phyloP scores from a whole-genome alignment of 2,797 vertebrate genomes.

The Enteromius radiatus region DNA sequence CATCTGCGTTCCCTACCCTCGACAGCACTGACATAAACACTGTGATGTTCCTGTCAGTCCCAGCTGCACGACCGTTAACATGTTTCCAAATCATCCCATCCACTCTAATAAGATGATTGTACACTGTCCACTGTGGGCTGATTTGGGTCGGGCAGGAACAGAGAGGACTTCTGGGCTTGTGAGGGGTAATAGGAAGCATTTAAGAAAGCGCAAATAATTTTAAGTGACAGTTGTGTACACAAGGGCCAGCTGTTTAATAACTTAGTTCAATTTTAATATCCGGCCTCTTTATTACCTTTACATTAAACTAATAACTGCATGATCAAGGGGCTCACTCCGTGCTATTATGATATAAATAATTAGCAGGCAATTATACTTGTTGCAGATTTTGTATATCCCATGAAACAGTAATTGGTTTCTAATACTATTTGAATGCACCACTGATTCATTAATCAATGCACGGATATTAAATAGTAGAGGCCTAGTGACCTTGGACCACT shows the following conservation, averaged over 20 bases:
- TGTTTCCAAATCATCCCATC: constrained; percentile 62
- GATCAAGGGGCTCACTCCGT: constrained; percentile 38
- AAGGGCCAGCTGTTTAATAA: constrained; percentile 40
- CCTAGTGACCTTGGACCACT: no score
- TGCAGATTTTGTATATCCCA: constrained; percentile 24
- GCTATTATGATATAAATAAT: constrained; percentile 47
- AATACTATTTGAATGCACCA: constrained; percentile 17
- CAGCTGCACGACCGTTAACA: constrained; percentile 52
- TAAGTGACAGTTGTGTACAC: constrained; percentile 40
- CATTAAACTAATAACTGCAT: constrained; percentile 46
- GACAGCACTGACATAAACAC: constrained; percentile 60
- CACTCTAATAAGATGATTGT: constrained; percentile 50
- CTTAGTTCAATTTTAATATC: constrained; percentile 36
- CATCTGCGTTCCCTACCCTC: constrained; percentile 57
- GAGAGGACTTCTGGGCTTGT: constrained; percentile 24
- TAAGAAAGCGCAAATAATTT: constrained; percentile 43
- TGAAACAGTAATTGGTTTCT: constrained; percentile 15
- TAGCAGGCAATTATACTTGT: constrained; percentile 44
- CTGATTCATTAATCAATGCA: constrained; percentile 5
- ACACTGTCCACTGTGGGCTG: constrained; percentile 16
- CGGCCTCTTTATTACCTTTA: constrained; percentile 41
- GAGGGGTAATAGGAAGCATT: constrained; percentile 16
- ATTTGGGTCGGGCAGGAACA: constrained; percentile 8
- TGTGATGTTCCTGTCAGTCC: constrained; percentile 56
- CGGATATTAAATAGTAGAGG: neutral